Base-by-base conservation (phyloP, 2,888 invertebrate genomes). In the Nycteola revayana region DNA sequence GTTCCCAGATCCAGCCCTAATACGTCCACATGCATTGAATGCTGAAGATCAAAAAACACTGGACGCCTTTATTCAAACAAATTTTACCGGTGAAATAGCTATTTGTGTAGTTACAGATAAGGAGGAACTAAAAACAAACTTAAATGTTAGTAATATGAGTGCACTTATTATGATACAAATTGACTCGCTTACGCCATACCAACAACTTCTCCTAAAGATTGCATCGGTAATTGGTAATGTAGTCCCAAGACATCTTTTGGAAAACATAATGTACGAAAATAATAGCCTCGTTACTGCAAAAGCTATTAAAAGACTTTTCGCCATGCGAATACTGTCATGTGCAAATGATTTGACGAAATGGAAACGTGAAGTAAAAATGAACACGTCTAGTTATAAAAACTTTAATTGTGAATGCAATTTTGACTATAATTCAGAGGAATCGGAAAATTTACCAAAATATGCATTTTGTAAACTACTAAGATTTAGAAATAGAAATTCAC, bases 141-240 rank as follows among this genome's bases (percentile, higher is more conserved):
- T 83, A 28, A 78, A 82, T 46, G 69, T 67, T 8, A 78, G 86
- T 63, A 90, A 86, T 54, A 42, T 85, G 30, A 83, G 89, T 43
- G 84, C 89, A 8, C 65, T 90, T 38, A 78, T 89, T 42, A 83
- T 90, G 80, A 88, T 90, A 43, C 83, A 90, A 63, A 89, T 90
- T 42, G 90, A 90, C 66, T 85, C 89, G n/a, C 75, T 91, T 26
- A 90, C 89, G 3, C 86, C 90, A 0, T 91, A 90, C 58, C 91
- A 92, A 60, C 92, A 92, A 53, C 65, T 90, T 32, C 70, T 92
- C 26, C 66, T 92, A 7, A 92, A 91, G 69, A 91, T 90, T 36
- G 90, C 90, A 4, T 87, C 92, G 0, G 89, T 91, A 0, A 75
- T 92, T 20, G 93, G 92, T 0, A 77, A 83, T 23, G 66, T 88